phyloP scores from a whole-genome alignment of 2,888 invertebrate genomes.

The Plemyria rubiginata region DNA sequence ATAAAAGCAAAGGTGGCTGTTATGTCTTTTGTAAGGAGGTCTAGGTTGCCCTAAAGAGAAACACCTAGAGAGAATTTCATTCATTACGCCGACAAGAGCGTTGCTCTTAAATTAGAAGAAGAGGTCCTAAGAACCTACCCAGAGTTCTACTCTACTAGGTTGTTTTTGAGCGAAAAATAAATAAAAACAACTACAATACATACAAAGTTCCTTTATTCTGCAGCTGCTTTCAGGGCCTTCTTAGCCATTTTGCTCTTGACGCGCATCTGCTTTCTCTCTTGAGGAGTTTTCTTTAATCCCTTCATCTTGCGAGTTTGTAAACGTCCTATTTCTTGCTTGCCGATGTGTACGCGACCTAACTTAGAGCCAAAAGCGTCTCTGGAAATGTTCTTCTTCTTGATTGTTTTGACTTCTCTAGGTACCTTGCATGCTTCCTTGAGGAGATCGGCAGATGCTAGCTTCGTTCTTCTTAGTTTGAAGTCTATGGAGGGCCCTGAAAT shows the following conservation, averaged over 20 bases:
- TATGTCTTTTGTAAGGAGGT: too few species aligned
- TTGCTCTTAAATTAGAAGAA: too few species aligned
- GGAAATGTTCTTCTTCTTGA: constrained; percentile 96
- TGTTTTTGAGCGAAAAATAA: not conserved
- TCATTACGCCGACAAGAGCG: too few species aligned
- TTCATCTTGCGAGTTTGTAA: constrained; percentile 97
- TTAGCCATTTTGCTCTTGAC: constrained; percentile 80
- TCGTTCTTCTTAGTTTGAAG: constrained; percentile 92
- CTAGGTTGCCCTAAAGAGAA: too few species aligned
- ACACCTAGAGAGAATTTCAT: too few species aligned
- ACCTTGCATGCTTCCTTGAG: constrained; percentile 92
- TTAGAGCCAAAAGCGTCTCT: constrained; percentile 95
- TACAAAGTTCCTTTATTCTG: constrained; percentile 51
- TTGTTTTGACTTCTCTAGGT: constrained; percentile 91
- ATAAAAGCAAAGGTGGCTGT: too few species aligned
- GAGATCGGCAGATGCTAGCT: constrained; percentile 95
- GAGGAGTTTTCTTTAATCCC: constrained; percentile 90
- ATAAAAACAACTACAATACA: constrained; percentile 17
- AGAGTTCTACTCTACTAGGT: too few species aligned
- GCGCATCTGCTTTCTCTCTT: constrained; percentile 87
- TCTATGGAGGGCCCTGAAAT: constrained; percentile 92
- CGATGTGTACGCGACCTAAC: constrained; percentile 96
- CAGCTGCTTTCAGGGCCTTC: constrained; percentile 55
- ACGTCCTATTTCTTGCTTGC: constrained; percentile 92
- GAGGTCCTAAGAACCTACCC: too few species aligned